A percentile compares a stretch with the other conserved stretches of the same genome.
Evolutionary conservation across 2,113 vertebrate species (phyloP).

Genomic region (Tympanuchus pallidicinctus): DNA sequence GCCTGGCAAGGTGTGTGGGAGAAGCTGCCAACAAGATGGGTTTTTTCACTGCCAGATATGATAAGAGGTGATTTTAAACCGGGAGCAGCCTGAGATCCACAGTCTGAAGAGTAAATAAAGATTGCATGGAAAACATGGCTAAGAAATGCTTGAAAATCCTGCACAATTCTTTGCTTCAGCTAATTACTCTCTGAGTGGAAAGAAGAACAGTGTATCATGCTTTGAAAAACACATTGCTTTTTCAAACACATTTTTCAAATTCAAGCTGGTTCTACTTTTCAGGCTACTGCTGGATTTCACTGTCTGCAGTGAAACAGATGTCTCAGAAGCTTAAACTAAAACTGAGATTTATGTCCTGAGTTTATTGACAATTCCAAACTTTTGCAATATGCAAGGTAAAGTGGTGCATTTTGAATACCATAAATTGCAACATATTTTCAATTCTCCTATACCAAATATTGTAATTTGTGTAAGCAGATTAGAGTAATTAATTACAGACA

Average conservation of each 20-base stretch:
- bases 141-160: background rate
- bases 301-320: background rate
- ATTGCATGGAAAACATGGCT: background rate
- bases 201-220: background rate
- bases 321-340: background rate
- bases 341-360: background rate
- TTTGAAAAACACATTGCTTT: background rate
- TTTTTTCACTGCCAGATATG: background rate
- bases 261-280: background rate
- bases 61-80: background rate
- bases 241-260: no score
- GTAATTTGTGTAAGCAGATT: background rate
- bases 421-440: background rate
- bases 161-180: background rate
- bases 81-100: background rate
- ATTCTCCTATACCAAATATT: background rate
- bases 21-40: background rate
- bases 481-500: background rate
- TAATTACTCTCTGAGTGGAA: background rate
- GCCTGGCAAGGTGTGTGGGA: background rate
- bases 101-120: background rate
- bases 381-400: background rate
- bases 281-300: background rate
- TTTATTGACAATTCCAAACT: background rate
- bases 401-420: background rate